Evolutionary conservation across 2,797 vertebrate species (phyloP).

Genomic region (Centroberyx gerrardi): DNA sequence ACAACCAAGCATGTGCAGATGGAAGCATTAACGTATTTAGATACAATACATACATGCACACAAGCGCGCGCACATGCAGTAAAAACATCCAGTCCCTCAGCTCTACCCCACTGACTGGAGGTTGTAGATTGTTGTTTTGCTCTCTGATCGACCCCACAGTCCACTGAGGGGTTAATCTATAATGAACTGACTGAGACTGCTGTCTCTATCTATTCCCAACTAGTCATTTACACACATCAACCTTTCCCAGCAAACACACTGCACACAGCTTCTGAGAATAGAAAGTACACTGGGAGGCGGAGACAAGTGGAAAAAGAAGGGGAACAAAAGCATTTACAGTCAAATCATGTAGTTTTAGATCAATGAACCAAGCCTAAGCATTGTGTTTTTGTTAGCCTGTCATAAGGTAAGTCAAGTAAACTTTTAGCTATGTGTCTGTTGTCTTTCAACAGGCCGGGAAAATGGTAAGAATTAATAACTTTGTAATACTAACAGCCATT

Average conservation of each 20-base stretch:
- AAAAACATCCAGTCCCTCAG: conserved; percentile 4
- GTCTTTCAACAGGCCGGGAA: no score
- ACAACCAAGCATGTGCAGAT: background rate
- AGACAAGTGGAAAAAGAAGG: background rate
- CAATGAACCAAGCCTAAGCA: background rate
- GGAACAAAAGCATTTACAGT: background rate
- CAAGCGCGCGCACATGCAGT: background rate
- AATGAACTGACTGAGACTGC: conserved; percentile 65
- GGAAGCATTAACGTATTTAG: conserved; percentile 25
- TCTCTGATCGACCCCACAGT: conserved; percentile 58
- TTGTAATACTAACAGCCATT: no score
- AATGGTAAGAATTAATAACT: no score
- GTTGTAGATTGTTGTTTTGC: conserved; percentile 58
- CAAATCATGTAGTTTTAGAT: background rate
- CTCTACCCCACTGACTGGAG: conserved; percentile 37
- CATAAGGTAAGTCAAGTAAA: background rate
- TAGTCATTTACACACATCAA: conserved; percentile 60
- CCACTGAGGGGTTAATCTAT: conserved; percentile 73
- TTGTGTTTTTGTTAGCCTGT: background rate
- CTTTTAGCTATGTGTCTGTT: background rate
- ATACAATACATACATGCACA: conserved; percentile 4
- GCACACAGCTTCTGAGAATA: conserved; percentile 27
- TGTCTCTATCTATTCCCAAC: conserved; percentile 61
- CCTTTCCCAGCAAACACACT: conserved; percentile 46
- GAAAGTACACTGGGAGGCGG: background rate